Conservation (phyloP, 92 coral and sea anemone genomes). For the Epizoanthus fatuus region DNA sequence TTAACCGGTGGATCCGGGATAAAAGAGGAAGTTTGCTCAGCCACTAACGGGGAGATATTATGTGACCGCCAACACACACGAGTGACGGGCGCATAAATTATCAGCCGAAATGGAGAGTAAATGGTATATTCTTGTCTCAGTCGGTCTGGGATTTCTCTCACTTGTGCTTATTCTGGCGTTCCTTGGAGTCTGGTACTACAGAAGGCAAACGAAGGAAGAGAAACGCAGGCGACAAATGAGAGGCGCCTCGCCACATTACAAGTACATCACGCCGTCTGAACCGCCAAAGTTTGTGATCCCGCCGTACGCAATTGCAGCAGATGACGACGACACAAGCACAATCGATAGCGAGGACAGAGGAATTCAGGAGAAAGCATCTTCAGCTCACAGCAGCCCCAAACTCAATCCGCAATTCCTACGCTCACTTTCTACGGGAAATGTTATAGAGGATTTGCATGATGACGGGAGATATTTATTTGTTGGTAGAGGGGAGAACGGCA, state of each 20-base stretch:
- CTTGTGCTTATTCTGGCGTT: conserved; percentile 61
- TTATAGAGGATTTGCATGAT: conserved; percentile 2
- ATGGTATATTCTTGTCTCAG: conserved; percentile 34
- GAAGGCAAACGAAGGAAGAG: conserved; percentile 35
- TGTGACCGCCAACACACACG: background rate
- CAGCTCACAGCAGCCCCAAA: conserved; percentile 32
- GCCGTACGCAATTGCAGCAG: conserved; percentile 65
- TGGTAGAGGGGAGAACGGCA: background rate
- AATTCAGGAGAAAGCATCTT: conserved; percentile 1
- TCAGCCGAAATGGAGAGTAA: background rate
- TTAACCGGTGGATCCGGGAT: no score
- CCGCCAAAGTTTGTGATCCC: conserved; percentile 86
- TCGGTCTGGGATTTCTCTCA: conserved; percentile 26
- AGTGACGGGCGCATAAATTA: background rate
- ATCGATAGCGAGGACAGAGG: conserved; percentile 56
- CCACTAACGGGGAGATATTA: background rate
- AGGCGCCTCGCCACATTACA: conserved; percentile 37
- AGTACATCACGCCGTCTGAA: conserved; percentile 72
- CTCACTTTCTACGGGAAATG: conserved; percentile 11
- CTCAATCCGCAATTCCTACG: conserved; percentile 10
- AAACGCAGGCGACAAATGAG: background rate
- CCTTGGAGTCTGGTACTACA: conserved; percentile 47
- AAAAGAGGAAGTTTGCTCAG: no score
- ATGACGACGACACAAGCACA: conserved; percentile 70
- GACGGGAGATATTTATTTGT: conserved; percentile 16